Conservation (phyloP, 1,140 invertebrate genomes). For the Drosophila melanogaster region DNA sequence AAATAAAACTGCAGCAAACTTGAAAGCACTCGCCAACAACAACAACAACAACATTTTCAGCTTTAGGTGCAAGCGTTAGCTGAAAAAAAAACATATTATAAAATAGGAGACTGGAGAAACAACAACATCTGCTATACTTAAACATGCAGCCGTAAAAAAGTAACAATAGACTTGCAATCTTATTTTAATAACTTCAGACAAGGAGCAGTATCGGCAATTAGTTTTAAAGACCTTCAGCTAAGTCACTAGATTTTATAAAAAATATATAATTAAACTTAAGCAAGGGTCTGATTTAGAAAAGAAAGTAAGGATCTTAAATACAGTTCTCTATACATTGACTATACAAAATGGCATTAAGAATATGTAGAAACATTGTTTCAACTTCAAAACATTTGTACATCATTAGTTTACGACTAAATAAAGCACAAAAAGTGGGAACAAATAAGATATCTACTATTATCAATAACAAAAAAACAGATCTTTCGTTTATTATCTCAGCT, state of each 20-base stretch:
- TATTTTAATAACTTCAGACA: neutral
- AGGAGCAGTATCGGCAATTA: neutral
- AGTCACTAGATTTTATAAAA: neutral
- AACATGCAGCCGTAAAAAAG: neutral
- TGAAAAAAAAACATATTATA: slow-evolving; percentile 11
- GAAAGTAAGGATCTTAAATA: no score
- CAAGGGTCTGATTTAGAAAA: no score
- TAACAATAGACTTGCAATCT: neutral
- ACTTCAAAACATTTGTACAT: no score
- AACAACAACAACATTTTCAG: slow-evolving; percentile 2
- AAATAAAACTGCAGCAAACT: slow-evolving; percentile 44
- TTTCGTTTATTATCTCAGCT: no score
- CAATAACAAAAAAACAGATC: no score
- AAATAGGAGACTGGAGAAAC: neutral
- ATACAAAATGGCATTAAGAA: no score
- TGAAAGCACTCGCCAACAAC: slow-evolving; percentile 16
- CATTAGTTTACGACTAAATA: no score
- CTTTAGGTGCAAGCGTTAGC: slow-evolving; percentile 10
- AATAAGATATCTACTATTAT: no score
- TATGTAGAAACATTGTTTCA: no score
- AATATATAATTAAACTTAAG: neutral
- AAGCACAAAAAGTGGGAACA: no score
- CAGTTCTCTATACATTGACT: no score
- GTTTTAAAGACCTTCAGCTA: no score
- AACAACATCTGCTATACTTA: neutral